Conservation (phyloP, 2,888 invertebrate genomes). For the Hirudinaria manillensis region DNA sequence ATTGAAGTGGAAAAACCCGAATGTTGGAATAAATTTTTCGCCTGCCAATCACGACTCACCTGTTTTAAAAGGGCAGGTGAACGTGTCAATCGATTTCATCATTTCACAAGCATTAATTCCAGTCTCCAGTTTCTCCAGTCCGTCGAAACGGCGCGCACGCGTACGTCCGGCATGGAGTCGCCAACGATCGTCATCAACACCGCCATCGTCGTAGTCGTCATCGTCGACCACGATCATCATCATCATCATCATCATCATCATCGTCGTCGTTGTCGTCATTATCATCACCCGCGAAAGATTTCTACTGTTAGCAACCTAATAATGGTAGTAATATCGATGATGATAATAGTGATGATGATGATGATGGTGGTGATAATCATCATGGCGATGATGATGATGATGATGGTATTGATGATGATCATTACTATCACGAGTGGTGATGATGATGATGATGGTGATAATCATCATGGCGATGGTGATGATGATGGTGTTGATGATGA, state of each 20-base stretch:
- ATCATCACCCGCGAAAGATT: constrained; percentile 4
- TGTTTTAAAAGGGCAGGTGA: too few relatives aligned
- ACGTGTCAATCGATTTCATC: too few relatives aligned
- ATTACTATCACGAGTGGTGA: background rate
- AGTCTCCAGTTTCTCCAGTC: too few relatives aligned
- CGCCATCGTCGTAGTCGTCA: background rate
- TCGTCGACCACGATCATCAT: constrained; percentile 19
- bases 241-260: constrained; percentile 20
- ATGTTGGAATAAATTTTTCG: too few relatives aligned
- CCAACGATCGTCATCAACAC: background rate
- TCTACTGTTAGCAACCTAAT: background rate
- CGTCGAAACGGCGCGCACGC: too few relatives aligned
- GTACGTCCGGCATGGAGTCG: too few relatives aligned
- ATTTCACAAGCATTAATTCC: too few relatives aligned
- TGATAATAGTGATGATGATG: constrained; percentile 1
- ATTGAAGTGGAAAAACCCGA: too few relatives aligned
- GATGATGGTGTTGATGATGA: background rate
- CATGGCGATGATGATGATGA: background rate
- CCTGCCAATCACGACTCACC: too few relatives aligned
- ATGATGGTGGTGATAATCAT: background rate
- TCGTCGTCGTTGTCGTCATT: constrained; percentile 17
- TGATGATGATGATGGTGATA: constrained; percentile 3
- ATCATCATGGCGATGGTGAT: background rate
- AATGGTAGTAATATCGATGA: background rate
- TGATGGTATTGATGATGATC: background rate